Evolutionary conservation across 2,113 vertebrate genomes (phyloP), one percentile per base, ranked within the genome.

Genomic region (Papio anubis): DNA sequence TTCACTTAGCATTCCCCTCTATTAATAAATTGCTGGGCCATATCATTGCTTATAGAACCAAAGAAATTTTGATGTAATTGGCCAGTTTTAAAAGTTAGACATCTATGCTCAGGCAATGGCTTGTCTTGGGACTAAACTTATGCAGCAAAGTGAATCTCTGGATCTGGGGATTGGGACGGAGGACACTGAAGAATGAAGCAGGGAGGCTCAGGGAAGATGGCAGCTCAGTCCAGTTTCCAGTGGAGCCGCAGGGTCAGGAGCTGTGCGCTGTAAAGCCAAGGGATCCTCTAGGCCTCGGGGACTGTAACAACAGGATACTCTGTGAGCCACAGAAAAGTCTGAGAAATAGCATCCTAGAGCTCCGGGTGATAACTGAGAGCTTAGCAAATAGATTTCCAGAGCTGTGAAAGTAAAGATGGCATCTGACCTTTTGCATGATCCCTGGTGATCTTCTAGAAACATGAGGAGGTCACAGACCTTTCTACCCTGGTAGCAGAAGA

Each of bases 1-100:
- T 61, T 88, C 96, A 96, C 48, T 96, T 92, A 14, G 0, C 75
- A 95, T 94, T 94, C 13, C 66, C 72, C 50, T 43, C 97, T 94
- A 95, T 88, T 73, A 52, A 88, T 30, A 21, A 40, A 89, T 84
- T 73, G 61, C 35, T 20, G 35, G 38, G 32, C 0, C 25, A 75
- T 38, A 8, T 82, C 25, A 94, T 25, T 9, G 86, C 64, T 90
- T 27, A 86, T 87, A 79, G 57, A 16, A 70, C 66, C 80, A 91
- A 90, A 21, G 7, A 59, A 40, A 88, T 57, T 82, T 80, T 52
- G 9, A n/a, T 32, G 92, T 73, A 90, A 20, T 83, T 79, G 20
- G 27, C 21, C 14, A 40, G 45, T 94, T 75, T 78, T 35, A 83
- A 25, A 38, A 80, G 35, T 43, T 59, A 68, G 30, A 35, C 73